phyloP scores from a whole-genome alignment of 1,140 invertebrate species.

The Carposina sasakii region DNA sequence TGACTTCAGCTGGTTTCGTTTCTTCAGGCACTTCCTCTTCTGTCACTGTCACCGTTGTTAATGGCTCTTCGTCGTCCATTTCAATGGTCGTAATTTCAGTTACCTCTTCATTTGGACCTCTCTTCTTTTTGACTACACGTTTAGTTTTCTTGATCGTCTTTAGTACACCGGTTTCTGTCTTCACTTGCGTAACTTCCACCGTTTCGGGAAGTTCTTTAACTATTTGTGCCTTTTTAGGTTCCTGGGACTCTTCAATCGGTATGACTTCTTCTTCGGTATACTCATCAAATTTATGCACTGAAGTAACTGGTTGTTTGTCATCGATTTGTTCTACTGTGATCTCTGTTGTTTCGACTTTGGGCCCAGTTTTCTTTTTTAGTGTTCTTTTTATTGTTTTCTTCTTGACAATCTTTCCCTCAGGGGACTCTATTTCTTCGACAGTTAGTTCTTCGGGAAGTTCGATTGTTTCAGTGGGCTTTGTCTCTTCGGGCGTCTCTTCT shows the following conservation, averaged over 20 bases:
- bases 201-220: constrained; percentile 54
- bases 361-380: background rate
- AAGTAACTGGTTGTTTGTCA: constrained; percentile 17
- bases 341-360: constrained; percentile 38
- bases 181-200: constrained; percentile 59
- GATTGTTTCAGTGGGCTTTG: constrained; percentile 31
- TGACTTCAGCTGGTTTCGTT: constrained; percentile 28
- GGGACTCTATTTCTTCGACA: background rate
- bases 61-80: constrained; percentile 59
- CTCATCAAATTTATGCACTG: constrained; percentile 17
- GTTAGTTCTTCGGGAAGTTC: constrained; percentile 38
- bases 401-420: constrained; percentile 1
- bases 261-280: constrained; percentile 16
- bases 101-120: constrained; percentile 56
- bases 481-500: constrained; percentile 10
- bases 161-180: constrained; percentile 46
- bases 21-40: constrained; percentile 31
- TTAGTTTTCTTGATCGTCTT: constrained; percentile 52
- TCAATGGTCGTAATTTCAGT: constrained; percentile 70
- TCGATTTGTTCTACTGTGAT: constrained; percentile 42
- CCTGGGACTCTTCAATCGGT: constrained; percentile 10
- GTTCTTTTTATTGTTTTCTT: constrained; percentile 8
- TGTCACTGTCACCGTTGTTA: constrained; percentile 37
- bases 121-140: constrained; percentile 50
- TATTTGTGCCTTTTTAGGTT: constrained; percentile 32